Percentiles rank a stretch among this genome's conserved stretches.
Conservation (phyloP, 2,113 vertebrate genomes). For the Oplegnathus fasciatus region DNA sequence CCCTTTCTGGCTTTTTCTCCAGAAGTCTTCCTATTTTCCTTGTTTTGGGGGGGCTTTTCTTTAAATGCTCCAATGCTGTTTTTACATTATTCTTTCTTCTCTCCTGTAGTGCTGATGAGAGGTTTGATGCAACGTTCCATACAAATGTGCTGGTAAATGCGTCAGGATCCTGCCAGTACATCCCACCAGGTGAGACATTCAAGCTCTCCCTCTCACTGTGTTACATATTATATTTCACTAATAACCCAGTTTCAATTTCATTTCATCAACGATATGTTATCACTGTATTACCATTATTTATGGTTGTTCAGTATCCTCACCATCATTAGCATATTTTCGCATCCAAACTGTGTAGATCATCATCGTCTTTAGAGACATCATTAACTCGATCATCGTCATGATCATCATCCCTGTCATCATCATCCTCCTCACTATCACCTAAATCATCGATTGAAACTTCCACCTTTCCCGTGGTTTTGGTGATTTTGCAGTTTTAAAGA, state of each 20-base stretch:
- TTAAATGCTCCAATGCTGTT: not conserved
- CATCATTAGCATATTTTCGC: not conserved
- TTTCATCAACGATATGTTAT: not conserved
- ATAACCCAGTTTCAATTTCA: not conserved
- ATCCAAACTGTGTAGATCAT: not conserved
- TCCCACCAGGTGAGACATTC: conserved; percentile 89
- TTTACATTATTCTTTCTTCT: not conserved
- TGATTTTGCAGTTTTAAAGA: not conserved
- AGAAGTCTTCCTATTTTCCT: not conserved
- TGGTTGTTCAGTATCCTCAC: not conserved
- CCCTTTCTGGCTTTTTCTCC: not conserved
- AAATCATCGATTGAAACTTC: not conserved
- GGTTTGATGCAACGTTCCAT: conserved; percentile 93
- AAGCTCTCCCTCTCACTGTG: not conserved
- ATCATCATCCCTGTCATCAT: not conserved
- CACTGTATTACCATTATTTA: not conserved
- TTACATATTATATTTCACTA: conserved; percentile 3
- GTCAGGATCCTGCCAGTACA: conserved; percentile 90
- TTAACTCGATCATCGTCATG: not conserved
- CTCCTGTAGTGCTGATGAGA: conserved; percentile 89
- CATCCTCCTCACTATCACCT: not conserved
- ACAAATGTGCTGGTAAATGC: conserved; percentile 93
- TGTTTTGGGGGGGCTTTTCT: not conserved
- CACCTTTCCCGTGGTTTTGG: not conserved
- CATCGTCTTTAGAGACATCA: not conserved